Conservation (phyloP, 2,113 vertebrate species). For the Ivindomyrus marchei region DNA sequence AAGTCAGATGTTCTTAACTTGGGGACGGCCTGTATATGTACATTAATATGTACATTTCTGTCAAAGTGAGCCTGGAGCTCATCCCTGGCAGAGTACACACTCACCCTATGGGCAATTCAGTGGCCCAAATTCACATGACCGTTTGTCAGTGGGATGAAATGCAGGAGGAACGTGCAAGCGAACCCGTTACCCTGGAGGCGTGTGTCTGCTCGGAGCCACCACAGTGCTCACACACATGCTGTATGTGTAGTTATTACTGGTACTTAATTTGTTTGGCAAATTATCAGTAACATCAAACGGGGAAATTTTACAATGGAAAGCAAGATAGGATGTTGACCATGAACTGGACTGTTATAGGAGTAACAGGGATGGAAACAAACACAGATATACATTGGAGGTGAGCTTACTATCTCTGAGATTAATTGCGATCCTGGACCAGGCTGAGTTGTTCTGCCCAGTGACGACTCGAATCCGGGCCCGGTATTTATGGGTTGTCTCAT, state of each 20-base stretch:
- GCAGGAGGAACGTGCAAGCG: neutral
- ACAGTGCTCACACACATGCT: neutral
- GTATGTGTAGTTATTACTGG: neutral
- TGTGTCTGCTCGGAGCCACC: neutral
- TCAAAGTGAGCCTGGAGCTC: neutral
- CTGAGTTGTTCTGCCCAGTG: neutral
- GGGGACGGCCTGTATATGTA: neutral
- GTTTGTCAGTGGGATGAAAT: neutral
- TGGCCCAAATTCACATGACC: neutral
- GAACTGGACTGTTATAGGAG: neutral
- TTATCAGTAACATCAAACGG: neutral
- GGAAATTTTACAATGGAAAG: neutral
- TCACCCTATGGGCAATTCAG: neutral
- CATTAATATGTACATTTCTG: neutral
- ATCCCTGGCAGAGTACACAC: neutral
- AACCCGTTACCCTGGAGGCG: neutral
- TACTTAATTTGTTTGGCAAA: neutral
- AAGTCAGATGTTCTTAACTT: neutral
- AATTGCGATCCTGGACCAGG: neutral
- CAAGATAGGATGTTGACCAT: neutral
- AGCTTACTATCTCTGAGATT: conserved; percentile 39
- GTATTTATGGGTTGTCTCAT: neutral
- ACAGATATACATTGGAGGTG: neutral
- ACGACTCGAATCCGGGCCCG: conserved; percentile 45
- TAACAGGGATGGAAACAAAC: neutral